Percentiles rank a stretch among this genome's conserved stretches.
Evolutionary conservation across 2,797 vertebrate genomes (phyloP).

Genomic region (Cynopterus sphinx): DNA sequence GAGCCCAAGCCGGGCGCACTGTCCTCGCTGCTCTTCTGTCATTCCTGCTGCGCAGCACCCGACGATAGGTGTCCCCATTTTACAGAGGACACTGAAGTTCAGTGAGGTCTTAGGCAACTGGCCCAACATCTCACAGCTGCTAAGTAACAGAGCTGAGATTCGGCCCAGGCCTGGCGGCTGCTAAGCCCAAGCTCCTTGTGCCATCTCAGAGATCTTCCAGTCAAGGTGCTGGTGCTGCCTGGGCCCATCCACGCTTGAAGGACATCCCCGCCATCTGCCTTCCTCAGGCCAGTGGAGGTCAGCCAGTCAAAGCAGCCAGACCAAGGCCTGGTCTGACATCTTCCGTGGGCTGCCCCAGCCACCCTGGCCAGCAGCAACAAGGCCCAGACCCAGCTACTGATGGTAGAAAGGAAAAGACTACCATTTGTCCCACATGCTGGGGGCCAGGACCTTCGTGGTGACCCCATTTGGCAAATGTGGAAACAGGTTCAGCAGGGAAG

Average conservation of each 20-base stretch:
- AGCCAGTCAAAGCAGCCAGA: background rate
- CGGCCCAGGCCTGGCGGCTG: background rate
- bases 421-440: background rate
- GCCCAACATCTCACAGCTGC: background rate
- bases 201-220: background rate
- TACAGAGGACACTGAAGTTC: background rate
- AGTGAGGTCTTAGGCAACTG: background rate
- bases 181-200: background rate
- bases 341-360: background rate
- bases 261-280: background rate
- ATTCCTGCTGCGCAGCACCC: background rate
- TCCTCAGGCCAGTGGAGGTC: background rate
- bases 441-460: background rate
- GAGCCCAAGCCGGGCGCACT: background rate
- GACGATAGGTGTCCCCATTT: no score
- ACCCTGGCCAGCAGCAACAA: background rate
- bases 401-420: no score
- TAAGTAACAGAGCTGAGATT: background rate
- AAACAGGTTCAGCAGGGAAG: background rate
- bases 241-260: background rate
- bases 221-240: background rate
- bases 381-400: rapidly evolving
- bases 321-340: background rate
- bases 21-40: background rate
- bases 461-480: background rate